Conservation (phyloP, 2,888 invertebrate genomes). For the Myathropa florea region DNA sequence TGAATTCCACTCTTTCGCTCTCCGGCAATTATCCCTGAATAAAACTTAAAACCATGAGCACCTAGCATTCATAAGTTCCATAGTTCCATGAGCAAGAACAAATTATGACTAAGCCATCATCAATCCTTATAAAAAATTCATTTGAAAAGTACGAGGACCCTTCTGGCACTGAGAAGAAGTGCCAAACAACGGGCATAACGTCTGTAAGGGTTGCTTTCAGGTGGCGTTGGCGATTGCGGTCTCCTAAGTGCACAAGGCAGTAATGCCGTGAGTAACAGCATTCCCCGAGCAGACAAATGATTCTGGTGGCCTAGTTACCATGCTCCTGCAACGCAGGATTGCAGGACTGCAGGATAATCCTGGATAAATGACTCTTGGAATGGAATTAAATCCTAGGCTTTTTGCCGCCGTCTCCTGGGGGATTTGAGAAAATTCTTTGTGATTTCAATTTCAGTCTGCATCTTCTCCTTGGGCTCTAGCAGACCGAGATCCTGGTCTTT, state of each 20-base stretch:
- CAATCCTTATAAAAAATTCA: slow-evolving; percentile 37
- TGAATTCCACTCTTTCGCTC: not conserved
- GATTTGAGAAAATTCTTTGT: not conserved
- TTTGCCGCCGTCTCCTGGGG: not conserved
- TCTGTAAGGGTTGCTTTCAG: not conserved
- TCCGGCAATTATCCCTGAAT: not conserved
- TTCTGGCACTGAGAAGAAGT: not conserved
- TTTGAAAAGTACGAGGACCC: slow-evolving; percentile 4
- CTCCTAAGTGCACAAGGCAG: not conserved
- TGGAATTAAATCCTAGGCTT: not conserved
- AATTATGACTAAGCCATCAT: not conserved
- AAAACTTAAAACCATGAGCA: not conserved
- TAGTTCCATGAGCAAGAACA: not conserved
- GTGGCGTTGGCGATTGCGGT: not conserved
- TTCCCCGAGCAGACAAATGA: not conserved
- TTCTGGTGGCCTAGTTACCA: not conserved
- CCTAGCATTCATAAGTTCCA: not conserved
- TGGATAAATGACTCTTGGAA: not conserved
- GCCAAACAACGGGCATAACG: not conserved
- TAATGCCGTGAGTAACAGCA: not conserved
- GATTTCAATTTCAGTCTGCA: not conserved
- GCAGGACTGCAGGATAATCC: not conserved
- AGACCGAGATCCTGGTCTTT: not conserved
- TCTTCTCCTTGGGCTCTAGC: not conserved
- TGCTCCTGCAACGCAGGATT: not conserved